Evolutionary conservation across 2,797 vertebrate genomes (phyloP).

Genomic region (Megalops cyprinoides): DNA sequence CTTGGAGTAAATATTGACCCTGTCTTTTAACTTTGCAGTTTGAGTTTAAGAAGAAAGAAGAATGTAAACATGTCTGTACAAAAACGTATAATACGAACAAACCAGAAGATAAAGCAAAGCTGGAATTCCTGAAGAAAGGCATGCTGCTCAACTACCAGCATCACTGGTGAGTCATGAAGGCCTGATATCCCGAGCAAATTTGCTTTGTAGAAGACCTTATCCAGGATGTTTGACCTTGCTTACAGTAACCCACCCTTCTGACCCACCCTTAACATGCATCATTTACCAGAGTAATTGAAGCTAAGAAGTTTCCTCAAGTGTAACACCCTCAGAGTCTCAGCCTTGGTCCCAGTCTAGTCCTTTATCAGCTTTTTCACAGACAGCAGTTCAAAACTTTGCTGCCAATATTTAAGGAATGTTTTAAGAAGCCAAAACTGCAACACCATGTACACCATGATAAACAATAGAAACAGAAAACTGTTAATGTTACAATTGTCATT

Average conservation of each 20-base stretch:
- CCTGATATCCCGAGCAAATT: neutral
- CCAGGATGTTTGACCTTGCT: neutral
- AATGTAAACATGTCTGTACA: slow-evolving; percentile 81
- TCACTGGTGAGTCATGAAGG: slow-evolving; percentile 80
- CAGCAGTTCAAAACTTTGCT: too few species aligned
- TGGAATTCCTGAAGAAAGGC: slow-evolving; percentile 91
- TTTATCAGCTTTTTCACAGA: too few species aligned
- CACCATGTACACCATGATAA: too few species aligned
- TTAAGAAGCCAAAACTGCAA: neutral
- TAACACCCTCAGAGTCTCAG: too few species aligned
- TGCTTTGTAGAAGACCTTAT: neutral
- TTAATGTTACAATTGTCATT: neutral
- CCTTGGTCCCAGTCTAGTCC: too few species aligned
- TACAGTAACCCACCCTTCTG: neutral
- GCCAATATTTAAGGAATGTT: neutral
- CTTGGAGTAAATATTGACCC: neutral
- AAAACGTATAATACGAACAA: slow-evolving; percentile 76
- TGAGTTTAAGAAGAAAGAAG: slow-evolving; percentile 78
- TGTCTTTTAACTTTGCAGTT: slow-evolving; percentile 72
- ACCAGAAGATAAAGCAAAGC: slow-evolving; percentile 75
- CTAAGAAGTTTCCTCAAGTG: too few species aligned
- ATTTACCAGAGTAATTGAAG: neutral
- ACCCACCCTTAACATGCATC: neutral
- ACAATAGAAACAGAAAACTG: neutral
- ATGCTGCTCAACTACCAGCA: slow-evolving; percentile 94